Base-by-base conservation (phyloP, 2,888 invertebrate genomes). In the Leucoptera coffeella region DNA sequence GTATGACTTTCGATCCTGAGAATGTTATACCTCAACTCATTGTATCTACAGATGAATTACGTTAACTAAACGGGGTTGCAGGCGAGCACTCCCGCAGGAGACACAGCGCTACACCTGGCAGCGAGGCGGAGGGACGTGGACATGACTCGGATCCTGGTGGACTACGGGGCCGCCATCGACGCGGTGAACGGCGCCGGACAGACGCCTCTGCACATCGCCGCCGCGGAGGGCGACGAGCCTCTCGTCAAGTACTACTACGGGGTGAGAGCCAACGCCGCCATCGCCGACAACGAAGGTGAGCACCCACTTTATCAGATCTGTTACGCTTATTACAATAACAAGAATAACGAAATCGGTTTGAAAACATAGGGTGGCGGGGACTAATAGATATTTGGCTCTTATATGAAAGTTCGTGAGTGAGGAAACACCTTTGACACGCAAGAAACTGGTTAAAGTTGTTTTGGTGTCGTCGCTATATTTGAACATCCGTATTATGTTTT, bases 211-310 rank as follows among this genome's bases (percentile, higher is more conserved):
- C 97, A 99, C 52, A 88, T 99, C 38, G 92, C 95, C 1, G 92
- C 96, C 3, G 89, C 90, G 17, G 90, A 92, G 49, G 97, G 97
- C 1, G 96, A 99, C 48, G 96, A 97, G 47, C 78, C 83, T 0
- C 69, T 96, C 34, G 85, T 97, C 23, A 96, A 96, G 56, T 93
- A 93, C 58, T 90, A 99, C 54, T 93, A 94, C 53, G 86, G 90
- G 25, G 88, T 92, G 29, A 80, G 93, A 40, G 97, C 96, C 9
- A 92, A 93, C 38, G 94, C 97, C 4, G 87, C 91, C 39, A 85
- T 96, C 40, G 80, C 87, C 29, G 97, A 99, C 60, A 90, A 92
- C 56, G 92, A 93, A 75, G 83, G 83, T 82, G 39, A 40, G 12
- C 12, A 6, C n/a, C 17, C 4, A 27, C 9, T 8, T n/a, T n/a